Evolutionary conservation across 92 coral and sea anemone species (phyloP).

Genomic region (Hydrozoanthus gracilis): DNA sequence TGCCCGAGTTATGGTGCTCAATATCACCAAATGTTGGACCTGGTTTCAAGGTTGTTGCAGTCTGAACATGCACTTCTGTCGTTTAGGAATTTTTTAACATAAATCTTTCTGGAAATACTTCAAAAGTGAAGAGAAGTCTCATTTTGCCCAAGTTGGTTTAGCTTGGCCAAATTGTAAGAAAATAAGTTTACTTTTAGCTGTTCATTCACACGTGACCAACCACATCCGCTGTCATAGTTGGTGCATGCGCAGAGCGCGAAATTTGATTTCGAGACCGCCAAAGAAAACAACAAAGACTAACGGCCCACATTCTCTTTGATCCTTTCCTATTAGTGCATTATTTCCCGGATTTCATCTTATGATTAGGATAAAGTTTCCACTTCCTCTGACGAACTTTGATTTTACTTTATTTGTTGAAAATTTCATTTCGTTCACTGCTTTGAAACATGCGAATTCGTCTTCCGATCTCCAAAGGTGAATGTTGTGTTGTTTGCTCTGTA

Average conservation of each 20-base stretch:
- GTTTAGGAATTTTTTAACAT: too few species aligned
- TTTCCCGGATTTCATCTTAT: not conserved
- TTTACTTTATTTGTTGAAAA: not conserved
- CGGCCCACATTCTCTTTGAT: not conserved
- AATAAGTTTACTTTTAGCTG: too few species aligned
- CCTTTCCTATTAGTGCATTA: not conserved
- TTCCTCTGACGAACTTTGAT: not conserved
- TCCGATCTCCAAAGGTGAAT: constrained; percentile 21
- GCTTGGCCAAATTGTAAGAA: too few species aligned
- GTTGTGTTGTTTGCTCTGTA: not conserved
- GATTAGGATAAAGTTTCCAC: not conserved
- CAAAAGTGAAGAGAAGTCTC: too few species aligned
- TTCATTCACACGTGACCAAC: constrained; percentile 17
- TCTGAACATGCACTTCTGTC: too few species aligned
- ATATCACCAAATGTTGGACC: too few species aligned
- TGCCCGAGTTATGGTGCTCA: too few species aligned
- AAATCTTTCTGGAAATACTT: too few species aligned
- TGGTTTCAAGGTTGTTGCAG: too few species aligned
- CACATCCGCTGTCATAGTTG: not conserved
- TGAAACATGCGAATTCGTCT: constrained; percentile 35
- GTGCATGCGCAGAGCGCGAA: constrained; percentile 80
- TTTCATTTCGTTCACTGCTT: not conserved
- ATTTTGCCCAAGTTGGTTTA: too few species aligned
- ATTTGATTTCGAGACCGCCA: constrained; percentile 69
- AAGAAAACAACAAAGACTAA: not conserved